Percentiles rank a stretch among this genome's conserved stretches.
Conservation (phyloP, 1,140 invertebrate genomes). For the Nebria ingens region DNA sequence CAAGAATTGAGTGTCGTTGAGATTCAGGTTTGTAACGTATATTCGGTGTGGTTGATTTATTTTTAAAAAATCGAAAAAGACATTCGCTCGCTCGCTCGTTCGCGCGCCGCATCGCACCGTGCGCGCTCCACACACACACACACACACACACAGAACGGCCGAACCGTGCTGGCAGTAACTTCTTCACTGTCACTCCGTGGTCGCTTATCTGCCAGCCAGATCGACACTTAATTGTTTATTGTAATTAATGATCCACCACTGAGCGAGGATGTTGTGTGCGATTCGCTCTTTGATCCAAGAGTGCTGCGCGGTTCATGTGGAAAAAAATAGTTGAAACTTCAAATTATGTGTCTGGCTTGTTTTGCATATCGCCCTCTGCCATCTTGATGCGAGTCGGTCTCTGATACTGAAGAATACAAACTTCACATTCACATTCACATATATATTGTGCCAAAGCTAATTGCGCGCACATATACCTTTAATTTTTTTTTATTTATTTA, state of each 20-base stretch:
- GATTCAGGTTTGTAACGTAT: too few species aligned
- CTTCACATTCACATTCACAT: too few species aligned
- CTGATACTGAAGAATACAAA: not conserved
- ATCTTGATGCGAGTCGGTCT: not conserved
- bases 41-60: too few species aligned
- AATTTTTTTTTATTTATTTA: too few species aligned
- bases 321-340: slow-evolving; percentile 6
- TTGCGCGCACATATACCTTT: too few species aligned
- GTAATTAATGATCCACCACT: slow-evolving; percentile 7
- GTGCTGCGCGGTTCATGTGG: not conserved
- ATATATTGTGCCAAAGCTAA: not conserved
- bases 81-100: too few species aligned
- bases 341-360: slow-evolving; percentile 8
- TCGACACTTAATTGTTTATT: slow-evolving; percentile 9
- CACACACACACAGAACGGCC: too few species aligned
- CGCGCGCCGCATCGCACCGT: too few species aligned
- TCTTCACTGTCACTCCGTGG: not conserved
- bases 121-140: not conserved
- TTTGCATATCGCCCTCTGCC: slow-evolving; percentile 2
- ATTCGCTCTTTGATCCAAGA: slow-evolving; percentile 3
- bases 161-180: slow-evolving; percentile 1
- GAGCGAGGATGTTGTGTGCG: slow-evolving; percentile 2
- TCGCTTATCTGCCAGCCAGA: not conserved
- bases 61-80: too few species aligned
- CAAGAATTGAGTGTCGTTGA: too few species aligned